Evolutionary conservation across 2,888 invertebrate species (phyloP), one percentile per base, ranked within the genome.

Genomic region (Rotaria macrura): DNA sequence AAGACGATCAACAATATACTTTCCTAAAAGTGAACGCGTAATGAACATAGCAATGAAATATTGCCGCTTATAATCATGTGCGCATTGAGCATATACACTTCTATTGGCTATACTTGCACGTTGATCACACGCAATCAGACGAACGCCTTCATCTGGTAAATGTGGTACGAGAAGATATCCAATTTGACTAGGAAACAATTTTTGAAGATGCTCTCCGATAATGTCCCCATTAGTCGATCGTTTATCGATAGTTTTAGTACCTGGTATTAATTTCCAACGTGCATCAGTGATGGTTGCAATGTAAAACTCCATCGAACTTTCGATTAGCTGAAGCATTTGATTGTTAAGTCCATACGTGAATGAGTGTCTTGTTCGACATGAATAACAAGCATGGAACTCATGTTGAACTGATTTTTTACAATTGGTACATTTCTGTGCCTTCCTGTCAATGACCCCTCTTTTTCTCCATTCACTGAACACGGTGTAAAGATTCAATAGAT

Each of bases 1-100:
- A 54, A 84, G 49, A 25, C 34, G 9, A 84, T 84, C 54, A 17
- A 84, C 52, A 5, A n/a, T 23, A 40, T 84, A 84, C 29, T 40
- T 84, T 40, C 52, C 52, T 25, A 54, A 84, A 54, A 20, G 10
- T 38, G 14, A 40, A 2, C 57, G 84, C 34, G 55, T 52, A 43
- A 84, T 57, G 20, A 38, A 40, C 47, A 84, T 57, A 14, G 84
- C 84, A 23, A 84, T 29, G 9, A 84, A 84, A n/a, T 84, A 84
- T 47, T 84, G 25, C 9, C 54, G 40, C 20, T 34, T 72, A 38
- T 72, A 1, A 25, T 49, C 29, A 54, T 84, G 84, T 40, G 84
- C 38, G 0, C 84, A 29, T 17, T 84, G 84, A 43, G 40, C 84
- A 29, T 55, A 52, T 5, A 84, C 25, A 25, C 55, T 55, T 29